Base-by-base conservation (phyloP, 2,888 invertebrate genomes). In the Pammene aurita region DNA sequence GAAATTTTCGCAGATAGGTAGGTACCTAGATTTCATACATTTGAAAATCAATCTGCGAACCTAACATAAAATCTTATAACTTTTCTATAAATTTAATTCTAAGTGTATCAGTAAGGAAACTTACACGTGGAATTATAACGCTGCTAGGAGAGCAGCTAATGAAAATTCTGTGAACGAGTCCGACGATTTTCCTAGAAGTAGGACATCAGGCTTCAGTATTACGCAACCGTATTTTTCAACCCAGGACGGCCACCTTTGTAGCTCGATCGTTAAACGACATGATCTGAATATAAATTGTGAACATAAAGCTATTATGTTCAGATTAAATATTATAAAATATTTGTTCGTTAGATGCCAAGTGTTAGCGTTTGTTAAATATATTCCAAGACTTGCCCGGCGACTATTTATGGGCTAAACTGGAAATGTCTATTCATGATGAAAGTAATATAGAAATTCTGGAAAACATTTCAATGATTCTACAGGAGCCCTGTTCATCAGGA, bases 161-260 rank as follows among this genome's bases (percentile, higher is more conserved):
- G 55, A 62, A 50, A 50, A 55, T 67, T 41, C 61, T 46, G 38
- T 38, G 48, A 56, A 48, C 52, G 57, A 35, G 54, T 57, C 42
- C 42, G 41, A 26, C 64, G 48, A 48, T 65, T 60, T 60, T 65
- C 67, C 48, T 60, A 61, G 65, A 60, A 65, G 48, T 70, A 70
- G 65, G 71, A 68, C 71, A n/a, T n/a, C n/a, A 68, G 57, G 57
- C 50, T 68, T 66, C 58, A 38, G 67, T 65, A 76, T 76, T 78
- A 75, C 80, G 78, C 77, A 79, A 76, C 77, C 78, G 80, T 83
- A 78, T 80, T 79, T 80, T 76, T 73, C 56, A 66, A 77, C 78
- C 79, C 66, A 72, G 73, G 75, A 75, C 77, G 66, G 74, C 72
- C 77, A 76, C 75, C 76, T 72, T 73, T 75, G 70, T 58, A 72